phyloP scores from a whole-genome alignment of 2,888 invertebrate genomes.

The Drosophila melanosoma region DNA sequence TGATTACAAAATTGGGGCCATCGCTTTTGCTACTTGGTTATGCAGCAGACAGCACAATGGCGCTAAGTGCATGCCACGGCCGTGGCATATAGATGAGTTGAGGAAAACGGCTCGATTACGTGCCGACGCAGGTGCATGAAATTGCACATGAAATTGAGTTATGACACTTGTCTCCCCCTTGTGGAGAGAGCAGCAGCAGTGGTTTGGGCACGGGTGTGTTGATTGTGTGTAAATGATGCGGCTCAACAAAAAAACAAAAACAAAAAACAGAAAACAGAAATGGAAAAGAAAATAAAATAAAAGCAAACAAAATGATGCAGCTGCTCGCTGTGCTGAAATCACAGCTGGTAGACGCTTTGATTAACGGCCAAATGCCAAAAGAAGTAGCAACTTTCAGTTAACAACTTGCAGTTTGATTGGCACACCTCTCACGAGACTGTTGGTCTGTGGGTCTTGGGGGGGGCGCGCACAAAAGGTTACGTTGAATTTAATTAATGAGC shows the following conservation, averaged over 20 bases:
- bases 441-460: not conserved
- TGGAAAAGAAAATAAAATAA: constrained; percentile 15
- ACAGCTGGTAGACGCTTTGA: constrained; percentile 61
- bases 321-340: constrained; percentile 42
- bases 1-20: constrained; percentile 70
- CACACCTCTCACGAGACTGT: constrained; percentile 14
- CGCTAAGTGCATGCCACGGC: constrained; percentile 61
- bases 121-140: constrained; percentile 75
- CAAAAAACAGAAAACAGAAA: constrained; percentile 5
- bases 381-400: constrained; percentile 41
- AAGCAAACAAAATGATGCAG: constrained; percentile 15
- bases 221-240: constrained; percentile 66
- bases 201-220: constrained; percentile 28
- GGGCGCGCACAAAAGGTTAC: constrained; percentile 11
- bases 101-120: constrained; percentile 56
- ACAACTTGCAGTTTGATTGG: constrained; percentile 61
- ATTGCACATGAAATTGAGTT: constrained; percentile 77
- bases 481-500: constrained; percentile 70
- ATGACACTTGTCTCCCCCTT: constrained; percentile 59
- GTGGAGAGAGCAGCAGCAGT: not conserved
- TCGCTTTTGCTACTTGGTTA: constrained; percentile 52
- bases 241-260: constrained; percentile 22
- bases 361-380: constrained; percentile 63
- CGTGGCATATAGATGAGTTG: constrained; percentile 50
- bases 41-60: constrained; percentile 61